phyloP scores from a whole-genome alignment of 2,888 invertebrate genomes.

The Heliconius erato region DNA sequence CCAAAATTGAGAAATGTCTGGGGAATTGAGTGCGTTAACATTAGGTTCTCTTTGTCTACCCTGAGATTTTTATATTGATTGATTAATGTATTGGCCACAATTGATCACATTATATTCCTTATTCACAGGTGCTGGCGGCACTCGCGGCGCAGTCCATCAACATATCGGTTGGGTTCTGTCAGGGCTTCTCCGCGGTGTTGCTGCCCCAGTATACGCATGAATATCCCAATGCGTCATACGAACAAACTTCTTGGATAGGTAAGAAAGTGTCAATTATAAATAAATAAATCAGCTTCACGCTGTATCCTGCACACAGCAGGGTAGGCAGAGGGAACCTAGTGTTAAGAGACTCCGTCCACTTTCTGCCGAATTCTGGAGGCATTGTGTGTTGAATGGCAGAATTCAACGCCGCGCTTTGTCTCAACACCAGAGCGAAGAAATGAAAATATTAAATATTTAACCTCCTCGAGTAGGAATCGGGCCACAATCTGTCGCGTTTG shows the following conservation, averaged over 20 bases:
- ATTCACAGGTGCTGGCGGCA: slow-evolving; percentile 88
- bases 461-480: no score
- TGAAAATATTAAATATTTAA: no score
- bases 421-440: no score
- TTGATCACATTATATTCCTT: slow-evolving; percentile 48
- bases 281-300: no score
- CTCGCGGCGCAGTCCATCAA: slow-evolving; percentile 91
- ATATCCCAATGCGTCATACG: slow-evolving; percentile 84
- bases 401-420: no score
- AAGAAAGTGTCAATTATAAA: slow-evolving; percentile 58
- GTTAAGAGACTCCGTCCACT: no score
- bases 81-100: not conserved
- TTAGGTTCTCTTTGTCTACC: not conserved
- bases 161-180: slow-evolving; percentile 91
- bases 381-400: no score
- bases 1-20: not conserved
- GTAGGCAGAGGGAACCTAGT: no score
- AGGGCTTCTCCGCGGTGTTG: slow-evolving; percentile 91
- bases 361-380: no score
- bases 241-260: slow-evolving; percentile 91
- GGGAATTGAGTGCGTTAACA: not conserved
- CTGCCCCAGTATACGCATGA: slow-evolving; percentile 88
- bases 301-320: no score
- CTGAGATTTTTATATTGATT: not conserved
- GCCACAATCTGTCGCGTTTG: no score